A percentile compares a stretch with the other conserved stretches of the same genome.
These are phyloP conservation scores for Ectropis crepuscularia DNA, from an alignment of 2,888 invertebrate genomes.

Conservation along the genomic window DNA sequence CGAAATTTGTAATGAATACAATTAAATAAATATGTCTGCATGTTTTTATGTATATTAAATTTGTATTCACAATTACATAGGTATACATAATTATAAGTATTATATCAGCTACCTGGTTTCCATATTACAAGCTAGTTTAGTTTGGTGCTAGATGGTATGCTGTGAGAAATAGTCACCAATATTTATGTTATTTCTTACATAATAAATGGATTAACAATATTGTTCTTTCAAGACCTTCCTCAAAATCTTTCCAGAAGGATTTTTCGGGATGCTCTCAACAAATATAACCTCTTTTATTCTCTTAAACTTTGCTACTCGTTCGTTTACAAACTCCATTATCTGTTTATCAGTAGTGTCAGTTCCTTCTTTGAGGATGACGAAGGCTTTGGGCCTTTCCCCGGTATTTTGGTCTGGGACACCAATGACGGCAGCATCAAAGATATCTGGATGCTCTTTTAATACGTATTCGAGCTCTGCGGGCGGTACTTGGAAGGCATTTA, in stretches of 20 bases:
- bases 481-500: constrained; percentile 90
- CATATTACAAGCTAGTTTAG: too few species aligned
- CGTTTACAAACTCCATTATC: constrained; percentile 86
- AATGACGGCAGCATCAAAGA: constrained; percentile 93
- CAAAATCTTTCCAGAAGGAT: constrained; percentile 91
- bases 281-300: constrained; percentile 88
- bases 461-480: constrained; percentile 94
- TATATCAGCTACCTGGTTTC: too few species aligned
- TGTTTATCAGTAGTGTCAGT: constrained; percentile 77
- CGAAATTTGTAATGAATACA: too few species aligned
- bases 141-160: too few species aligned
- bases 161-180: not conserved
- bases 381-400: constrained; percentile 92
- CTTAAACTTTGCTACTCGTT: constrained; percentile 91
- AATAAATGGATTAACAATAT: constrained; percentile 35
- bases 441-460: constrained; percentile 88
- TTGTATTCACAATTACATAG: too few species aligned
- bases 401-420: constrained; percentile 88
- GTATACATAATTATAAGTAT: too few species aligned
- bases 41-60: too few species aligned
- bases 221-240: constrained; percentile 82
- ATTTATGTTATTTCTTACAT: not conserved
- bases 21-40: too few species aligned
- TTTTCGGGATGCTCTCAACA: constrained; percentile 89
- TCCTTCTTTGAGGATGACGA: constrained; percentile 85